These are phyloP conservation scores for Apaloderma vittatum DNA, from an alignment of 2,113 vertebrate species.

Conservation along the genomic window DNA sequence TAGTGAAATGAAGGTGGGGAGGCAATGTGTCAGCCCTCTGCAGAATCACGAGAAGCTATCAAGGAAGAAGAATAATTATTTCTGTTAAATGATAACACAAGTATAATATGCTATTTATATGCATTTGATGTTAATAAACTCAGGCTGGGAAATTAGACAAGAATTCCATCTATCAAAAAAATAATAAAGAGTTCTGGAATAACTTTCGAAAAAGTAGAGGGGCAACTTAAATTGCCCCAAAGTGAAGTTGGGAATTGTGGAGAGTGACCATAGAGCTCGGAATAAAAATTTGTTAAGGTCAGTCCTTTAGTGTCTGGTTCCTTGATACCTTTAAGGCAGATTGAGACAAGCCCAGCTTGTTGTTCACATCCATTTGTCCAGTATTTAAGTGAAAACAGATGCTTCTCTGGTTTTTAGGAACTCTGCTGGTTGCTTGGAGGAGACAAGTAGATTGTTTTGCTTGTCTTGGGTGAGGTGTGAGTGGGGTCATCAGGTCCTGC, in stretches of 20 bases:
- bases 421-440: neutral
- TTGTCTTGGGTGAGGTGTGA: neutral
- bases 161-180: neutral
- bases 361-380: neutral
- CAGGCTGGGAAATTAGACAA: neutral
- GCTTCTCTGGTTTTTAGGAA: neutral
- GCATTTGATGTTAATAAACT: neutral
- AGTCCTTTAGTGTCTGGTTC: neutral
- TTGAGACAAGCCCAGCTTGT: neutral
- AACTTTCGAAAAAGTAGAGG: neutral
- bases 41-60: neutral
- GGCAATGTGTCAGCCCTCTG: neutral
- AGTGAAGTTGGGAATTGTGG: neutral
- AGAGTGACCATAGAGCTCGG: rapidly evolving
- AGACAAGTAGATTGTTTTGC: neutral
- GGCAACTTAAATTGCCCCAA: neutral
- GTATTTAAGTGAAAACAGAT: neutral
- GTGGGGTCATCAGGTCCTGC: neutral
- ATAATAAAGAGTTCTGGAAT: neutral
- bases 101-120: neutral
- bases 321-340: neutral
- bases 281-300: neutral
- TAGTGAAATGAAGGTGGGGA: neutral
- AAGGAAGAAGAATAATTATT: neutral
- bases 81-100: neutral